These are phyloP conservation scores for Diachrysia chrysitis DNA, from an alignment of 2,888 invertebrate genomes.

Conservation along the genomic window DNA sequence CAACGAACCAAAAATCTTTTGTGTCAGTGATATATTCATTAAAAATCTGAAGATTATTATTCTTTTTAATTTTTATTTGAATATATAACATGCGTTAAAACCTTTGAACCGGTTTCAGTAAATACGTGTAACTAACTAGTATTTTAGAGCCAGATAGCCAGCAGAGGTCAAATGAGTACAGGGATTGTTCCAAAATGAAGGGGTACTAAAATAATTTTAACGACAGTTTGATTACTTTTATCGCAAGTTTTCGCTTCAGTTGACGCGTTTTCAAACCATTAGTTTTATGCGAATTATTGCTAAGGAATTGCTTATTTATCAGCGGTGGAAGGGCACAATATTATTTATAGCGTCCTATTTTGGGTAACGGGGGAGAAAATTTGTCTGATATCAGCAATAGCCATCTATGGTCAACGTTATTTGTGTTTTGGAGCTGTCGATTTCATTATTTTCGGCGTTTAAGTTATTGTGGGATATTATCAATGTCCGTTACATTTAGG, in stretches of 20 bases:
- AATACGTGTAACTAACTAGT: constrained; percentile 37
- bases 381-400: constrained; percentile 54
- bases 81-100: no score
- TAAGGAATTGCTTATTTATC: constrained; percentile 84
- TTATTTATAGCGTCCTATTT: constrained; percentile 65
- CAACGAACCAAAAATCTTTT: no score
- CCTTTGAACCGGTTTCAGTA: neutral
- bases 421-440: constrained; percentile 37
- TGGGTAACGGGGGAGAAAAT: constrained; percentile 62
- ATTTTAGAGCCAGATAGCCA: constrained; percentile 31
- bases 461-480: neutral
- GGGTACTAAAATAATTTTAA: constrained; percentile 86
- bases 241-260: constrained; percentile 86
- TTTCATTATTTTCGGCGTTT: constrained; percentile 18
- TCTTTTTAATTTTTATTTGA: no score
- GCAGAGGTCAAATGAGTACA: constrained; percentile 28
- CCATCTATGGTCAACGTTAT: constrained; percentile 50
- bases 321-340: constrained; percentile 64
- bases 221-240: constrained; percentile 88
- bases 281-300: constrained; percentile 87
- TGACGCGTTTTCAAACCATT: constrained; percentile 87
- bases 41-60: no score
- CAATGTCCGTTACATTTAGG: neutral
- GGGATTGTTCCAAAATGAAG: constrained; percentile 73
- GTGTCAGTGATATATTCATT: no score